Evolutionary conservation across 2,113 vertebrate species (phyloP).

Genomic region (Dendropsophus ebraccatus): DNA sequence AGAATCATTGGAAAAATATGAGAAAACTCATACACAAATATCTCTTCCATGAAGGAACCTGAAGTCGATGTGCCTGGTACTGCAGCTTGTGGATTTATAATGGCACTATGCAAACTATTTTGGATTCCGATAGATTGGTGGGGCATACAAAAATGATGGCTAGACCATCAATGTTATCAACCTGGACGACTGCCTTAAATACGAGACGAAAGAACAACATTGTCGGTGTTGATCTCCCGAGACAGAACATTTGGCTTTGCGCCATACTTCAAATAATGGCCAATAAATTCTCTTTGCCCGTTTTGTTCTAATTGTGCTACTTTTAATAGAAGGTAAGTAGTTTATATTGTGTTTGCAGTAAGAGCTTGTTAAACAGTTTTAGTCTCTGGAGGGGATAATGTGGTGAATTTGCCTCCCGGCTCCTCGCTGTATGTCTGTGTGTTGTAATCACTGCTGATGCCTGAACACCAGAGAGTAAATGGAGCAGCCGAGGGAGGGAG

Average conservation of each 20-base stretch:
- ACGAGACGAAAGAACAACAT: no score
- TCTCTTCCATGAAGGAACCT: no score
- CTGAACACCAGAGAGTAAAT: slow-evolving; percentile 9
- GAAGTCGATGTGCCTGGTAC: no score
- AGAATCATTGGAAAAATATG: no score
- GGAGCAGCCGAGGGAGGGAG: neutral
- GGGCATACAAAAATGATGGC: no score
- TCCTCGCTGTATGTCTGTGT: neutral
- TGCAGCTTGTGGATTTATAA: no score
- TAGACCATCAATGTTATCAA: no score
- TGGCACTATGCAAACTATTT: no score
- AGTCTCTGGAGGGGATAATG: neutral
- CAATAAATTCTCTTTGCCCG: neutral
- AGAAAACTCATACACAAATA: no score
- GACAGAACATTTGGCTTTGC: neutral
- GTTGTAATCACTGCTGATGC: neutral
- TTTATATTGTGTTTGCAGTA: neutral
- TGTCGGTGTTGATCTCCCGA: neutral
- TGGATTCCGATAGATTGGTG: no score
- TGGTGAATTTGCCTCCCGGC: neutral
- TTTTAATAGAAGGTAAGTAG: neutral
- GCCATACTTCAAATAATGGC: no score
- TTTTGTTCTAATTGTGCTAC: neutral
- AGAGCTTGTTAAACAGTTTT: slow-evolving; percentile 2
- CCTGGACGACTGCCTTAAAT: no score